phyloP scores from a whole-genome alignment of 2,113 vertebrate genomes.

The Arenaria interpres region DNA sequence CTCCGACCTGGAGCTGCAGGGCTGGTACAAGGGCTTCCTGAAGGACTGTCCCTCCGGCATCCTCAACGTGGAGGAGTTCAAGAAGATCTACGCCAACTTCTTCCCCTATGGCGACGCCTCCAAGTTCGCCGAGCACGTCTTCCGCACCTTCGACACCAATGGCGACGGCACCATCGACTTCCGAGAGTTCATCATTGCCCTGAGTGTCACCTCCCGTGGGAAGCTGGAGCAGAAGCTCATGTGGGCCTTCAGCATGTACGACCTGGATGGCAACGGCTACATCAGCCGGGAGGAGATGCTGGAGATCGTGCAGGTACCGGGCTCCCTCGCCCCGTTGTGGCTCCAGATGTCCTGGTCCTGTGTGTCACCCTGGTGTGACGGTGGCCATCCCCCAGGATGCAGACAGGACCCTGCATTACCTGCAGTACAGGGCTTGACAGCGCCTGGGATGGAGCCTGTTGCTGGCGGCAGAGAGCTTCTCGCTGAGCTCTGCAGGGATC shows the following conservation, averaged over 20 bases:
- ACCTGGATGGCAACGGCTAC: conserved; percentile 97
- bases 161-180: conserved; percentile 97
- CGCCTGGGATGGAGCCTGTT: fast-evolving
- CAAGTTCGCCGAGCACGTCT: conserved; percentile 97
- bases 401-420: fast-evolving
- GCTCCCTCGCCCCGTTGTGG: fast-evolving
- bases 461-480: neutral
- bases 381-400: fast-evolving
- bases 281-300: conserved; percentile 99
- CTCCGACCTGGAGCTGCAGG: conserved; percentile 96
- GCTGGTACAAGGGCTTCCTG: conserved; percentile 99
- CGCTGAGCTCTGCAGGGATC: neutral
- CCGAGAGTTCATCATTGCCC: conserved; percentile 98
- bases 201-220: conserved; percentile 95
- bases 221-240: conserved; percentile 99
- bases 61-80: conserved; percentile 97
- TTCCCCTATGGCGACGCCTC: conserved; percentile 98
- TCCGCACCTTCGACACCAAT: conserved; percentile 98
- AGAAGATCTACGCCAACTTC: conserved; percentile 99
- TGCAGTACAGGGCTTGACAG: fast-evolving
- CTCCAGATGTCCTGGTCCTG: fast-evolving
- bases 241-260: conserved; percentile 99
- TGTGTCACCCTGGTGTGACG: fast-evolving
- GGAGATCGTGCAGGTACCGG: conserved; percentile 93
- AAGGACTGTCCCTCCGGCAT: conserved; percentile 98